phyloP scores from a whole-genome alignment of 2,113 vertebrate genomes.

The Gambusia affinis region DNA sequence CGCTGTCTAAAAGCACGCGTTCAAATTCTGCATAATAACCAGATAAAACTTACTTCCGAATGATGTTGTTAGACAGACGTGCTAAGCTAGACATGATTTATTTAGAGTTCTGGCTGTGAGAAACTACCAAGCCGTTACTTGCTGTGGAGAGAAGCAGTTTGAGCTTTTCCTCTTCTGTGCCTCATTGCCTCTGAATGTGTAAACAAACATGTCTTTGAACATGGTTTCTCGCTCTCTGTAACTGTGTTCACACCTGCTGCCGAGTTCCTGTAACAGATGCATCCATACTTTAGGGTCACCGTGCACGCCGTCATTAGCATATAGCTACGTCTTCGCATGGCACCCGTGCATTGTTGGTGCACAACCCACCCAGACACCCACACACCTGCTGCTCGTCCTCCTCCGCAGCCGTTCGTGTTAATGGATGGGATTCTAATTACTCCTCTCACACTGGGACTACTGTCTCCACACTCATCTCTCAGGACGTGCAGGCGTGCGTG shows the following conservation, averaged over 20 bases:
- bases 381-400: slow-evolving; percentile 69
- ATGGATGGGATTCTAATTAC: slow-evolving; percentile 88
- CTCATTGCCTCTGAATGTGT: slow-evolving; percentile 53
- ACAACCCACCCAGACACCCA: slow-evolving; percentile 52
- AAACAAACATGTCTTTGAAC: slow-evolving; percentile 40
- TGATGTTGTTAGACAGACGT: background rate
- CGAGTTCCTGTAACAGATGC: slow-evolving; percentile 63
- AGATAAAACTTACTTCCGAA: background rate
- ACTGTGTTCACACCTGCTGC: slow-evolving; percentile 66
- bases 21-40: background rate
- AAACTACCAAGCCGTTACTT: slow-evolving; percentile 14
- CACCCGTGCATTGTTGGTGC: slow-evolving; percentile 52
- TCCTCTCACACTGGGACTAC: slow-evolving; percentile 70
- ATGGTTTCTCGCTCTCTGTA: slow-evolving; percentile 34
- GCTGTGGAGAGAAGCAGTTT: slow-evolving; percentile 42
- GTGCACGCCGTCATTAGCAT: slow-evolving; percentile 10
- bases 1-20: background rate
- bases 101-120: slow-evolving; percentile 16
- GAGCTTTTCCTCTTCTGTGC: slow-evolving; percentile 35
- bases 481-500: slow-evolving; percentile 48
- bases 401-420: slow-evolving; percentile 82
- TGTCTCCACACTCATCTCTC: slow-evolving; percentile 66
- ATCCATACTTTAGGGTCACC: slow-evolving; percentile 53
- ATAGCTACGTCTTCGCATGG: slow-evolving; percentile 25
- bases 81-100: slow-evolving; percentile 1